Base-by-base conservation (phyloP, 1,140 invertebrate genomes). In the Aphelenchoides avenae region DNA sequence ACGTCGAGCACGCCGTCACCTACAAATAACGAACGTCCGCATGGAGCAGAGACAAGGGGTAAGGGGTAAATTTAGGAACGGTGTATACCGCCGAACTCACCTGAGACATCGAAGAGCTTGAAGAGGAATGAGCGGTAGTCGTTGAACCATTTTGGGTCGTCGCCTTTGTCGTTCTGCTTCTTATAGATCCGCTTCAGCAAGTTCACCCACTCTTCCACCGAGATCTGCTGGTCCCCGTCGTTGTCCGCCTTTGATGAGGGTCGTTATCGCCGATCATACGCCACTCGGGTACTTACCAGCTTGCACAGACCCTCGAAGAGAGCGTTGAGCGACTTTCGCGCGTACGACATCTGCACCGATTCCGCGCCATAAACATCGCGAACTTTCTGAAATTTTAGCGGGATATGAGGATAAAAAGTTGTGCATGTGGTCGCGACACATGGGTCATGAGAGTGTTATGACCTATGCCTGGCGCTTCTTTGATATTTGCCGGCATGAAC, bases 21-120 rank as follows among this genome's bases (percentile, higher is more conserved):
- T 70, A 31, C 27, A 68, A 29, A 36, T 13, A 13, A 13, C 5
- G 18, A n/a, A 20, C 6, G 20, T 22, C 31, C 20, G 4, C 22
- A 64, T 5, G 26, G 5, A 39, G 33, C 1, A 55, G 1, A 2
- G 13, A 11, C 13, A 13, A 13, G 48, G 13, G 56, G 15, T 11
- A 5, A 46, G n/a, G 15, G n/a, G 3, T n/a, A 1, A 24, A 30
- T 3, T 46, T 44, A 2, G 18, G 24, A 6, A 53, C 11, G n/a
- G 34, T 66, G n/a, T 3, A 7, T 20, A n/a, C 13, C 52, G 13
- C 7, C 13, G 51, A 52, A 5, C 36, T 40, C 41, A 64, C 57
- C 60, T 5, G 66, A 70, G 18, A 72, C 70, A 48, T 72, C 71
- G 43, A 72, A 72, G 11, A 72, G 40, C 44, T 72, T 73, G 63